phyloP scores from a whole-genome alignment of 2,888 invertebrate genomes.

The Cancer borealis region DNA sequence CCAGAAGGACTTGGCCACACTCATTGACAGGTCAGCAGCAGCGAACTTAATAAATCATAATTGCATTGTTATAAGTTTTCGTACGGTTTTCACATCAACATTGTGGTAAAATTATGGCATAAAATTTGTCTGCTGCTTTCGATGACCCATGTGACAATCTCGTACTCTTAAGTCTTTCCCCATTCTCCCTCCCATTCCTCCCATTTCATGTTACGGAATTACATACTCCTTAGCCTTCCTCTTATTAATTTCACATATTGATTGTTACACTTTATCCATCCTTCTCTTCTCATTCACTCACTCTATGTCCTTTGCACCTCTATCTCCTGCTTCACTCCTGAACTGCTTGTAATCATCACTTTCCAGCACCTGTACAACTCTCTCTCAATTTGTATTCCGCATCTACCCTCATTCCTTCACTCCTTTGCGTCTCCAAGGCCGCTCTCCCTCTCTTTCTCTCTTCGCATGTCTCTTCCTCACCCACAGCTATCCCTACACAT shows the following conservation, averaged over 20 bases:
- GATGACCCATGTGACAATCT: not conserved
- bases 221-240: not conserved
- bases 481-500: too few relatives aligned
- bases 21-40: constrained; percentile 68
- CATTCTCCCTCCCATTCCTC: not conserved
- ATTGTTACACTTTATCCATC: not conserved
- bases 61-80: not conserved
- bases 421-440: not conserved
- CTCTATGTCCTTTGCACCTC: not conserved
- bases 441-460: not conserved
- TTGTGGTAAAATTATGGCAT: not conserved
- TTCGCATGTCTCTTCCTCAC: too few relatives aligned
- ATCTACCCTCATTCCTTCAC: not conserved
- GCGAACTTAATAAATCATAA: not conserved
- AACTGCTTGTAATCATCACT: not conserved
- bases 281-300: not conserved
- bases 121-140: not conserved
- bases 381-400: not conserved
- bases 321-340: not conserved
- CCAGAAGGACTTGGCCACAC: constrained; percentile 64
- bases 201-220: not conserved
- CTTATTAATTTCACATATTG: not conserved
- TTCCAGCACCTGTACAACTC: not conserved
- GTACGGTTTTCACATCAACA: not conserved
- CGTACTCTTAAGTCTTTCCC: not conserved